These are phyloP conservation scores for Forbesichthys papilliferus DNA, from an alignment of 2,113 vertebrate genomes.

Conservation along the genomic window DNA sequence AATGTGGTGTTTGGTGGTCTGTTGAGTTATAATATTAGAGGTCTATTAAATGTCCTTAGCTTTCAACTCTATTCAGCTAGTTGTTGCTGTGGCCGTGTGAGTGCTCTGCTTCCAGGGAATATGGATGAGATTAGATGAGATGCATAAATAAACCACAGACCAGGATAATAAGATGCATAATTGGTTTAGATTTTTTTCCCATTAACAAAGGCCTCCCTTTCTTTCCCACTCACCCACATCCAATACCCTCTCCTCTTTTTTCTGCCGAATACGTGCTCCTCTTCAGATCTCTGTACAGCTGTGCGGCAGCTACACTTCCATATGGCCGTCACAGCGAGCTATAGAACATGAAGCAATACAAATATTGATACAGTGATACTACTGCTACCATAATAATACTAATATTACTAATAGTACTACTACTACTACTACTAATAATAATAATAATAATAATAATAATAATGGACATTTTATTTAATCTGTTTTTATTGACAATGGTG, in stretches of 20 bases:
- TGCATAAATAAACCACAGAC: constrained; percentile 79
- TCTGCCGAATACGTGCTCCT: constrained; percentile 54
- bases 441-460: too few species aligned
- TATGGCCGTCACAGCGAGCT: constrained; percentile 16
- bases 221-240: constrained; percentile 54
- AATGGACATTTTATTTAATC: too few species aligned
- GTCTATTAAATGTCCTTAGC: constrained; percentile 11
- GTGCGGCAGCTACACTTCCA: constrained; percentile 39
- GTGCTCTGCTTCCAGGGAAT: constrained; percentile 62
- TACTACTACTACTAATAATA: too few species aligned
- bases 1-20: constrained; percentile 11
- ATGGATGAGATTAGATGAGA: constrained; percentile 77
- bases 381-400: too few species aligned
- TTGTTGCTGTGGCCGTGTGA: constrained; percentile 52
- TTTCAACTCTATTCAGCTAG: constrained; percentile 13
- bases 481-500: too few species aligned
- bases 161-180: constrained; percentile 81
- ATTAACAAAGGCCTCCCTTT: constrained; percentile 75
- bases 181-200: constrained; percentile 76
- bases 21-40: not conserved
- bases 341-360: too few species aligned
- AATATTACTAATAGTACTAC: too few species aligned
- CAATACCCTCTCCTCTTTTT: constrained; percentile 64
- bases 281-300: constrained; percentile 73
- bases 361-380: too few species aligned